Evolutionary conservation across 2,113 vertebrate species (phyloP).

Genomic region (Tenrec ecaudatus): DNA sequence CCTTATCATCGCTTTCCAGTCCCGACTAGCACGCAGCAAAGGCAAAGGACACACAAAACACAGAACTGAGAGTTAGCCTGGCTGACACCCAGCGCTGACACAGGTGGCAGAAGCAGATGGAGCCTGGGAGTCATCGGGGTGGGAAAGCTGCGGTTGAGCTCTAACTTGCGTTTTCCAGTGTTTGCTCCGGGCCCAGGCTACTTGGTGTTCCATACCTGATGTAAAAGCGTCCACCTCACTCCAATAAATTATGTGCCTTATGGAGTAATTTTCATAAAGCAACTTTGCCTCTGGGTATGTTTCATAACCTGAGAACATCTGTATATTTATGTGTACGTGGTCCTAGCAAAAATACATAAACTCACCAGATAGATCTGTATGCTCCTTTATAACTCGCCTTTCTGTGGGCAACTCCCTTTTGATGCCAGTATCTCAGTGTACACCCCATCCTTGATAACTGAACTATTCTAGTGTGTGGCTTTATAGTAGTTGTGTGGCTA

Average conservation of each 20-base stretch:
- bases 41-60: not conserved
- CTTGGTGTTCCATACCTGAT: not conserved
- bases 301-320: not conserved
- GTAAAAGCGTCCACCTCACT: not conserved
- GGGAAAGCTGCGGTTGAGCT: not conserved
- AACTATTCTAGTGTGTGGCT: not conserved
- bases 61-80: accelerated
- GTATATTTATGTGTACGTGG: not conserved
- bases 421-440: not conserved
- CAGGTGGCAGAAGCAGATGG: not conserved
- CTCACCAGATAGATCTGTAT: too few relatives aligned
- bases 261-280: slow-evolving; percentile 33
- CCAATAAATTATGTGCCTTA: not conserved
- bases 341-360: not conserved
- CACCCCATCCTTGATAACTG: not conserved
- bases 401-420: not conserved
- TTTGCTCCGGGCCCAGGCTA: not conserved
- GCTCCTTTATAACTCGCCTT: not conserved
- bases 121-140: accelerated
- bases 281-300: not conserved
- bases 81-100: not conserved
- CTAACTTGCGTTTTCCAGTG: not conserved
- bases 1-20: slow-evolving; percentile 63
- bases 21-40: slow-evolving; percentile 1
- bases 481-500: not conserved